Evolutionary conservation across 1,140 invertebrate genomes (phyloP).

Genomic region (Tetraneura akinire): DNA sequence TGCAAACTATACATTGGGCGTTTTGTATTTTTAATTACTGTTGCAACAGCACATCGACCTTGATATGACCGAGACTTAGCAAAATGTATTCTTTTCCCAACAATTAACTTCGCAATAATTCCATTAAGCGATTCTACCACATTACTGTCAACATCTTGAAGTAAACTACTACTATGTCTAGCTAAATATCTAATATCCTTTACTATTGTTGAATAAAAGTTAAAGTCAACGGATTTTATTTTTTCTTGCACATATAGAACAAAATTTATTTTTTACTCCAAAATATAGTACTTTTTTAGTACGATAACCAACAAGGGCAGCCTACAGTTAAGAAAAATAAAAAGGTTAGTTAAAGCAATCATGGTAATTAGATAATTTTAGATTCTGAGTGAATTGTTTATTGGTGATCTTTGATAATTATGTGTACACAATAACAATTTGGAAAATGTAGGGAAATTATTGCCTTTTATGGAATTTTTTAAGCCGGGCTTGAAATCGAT

Average conservation of each 20-base stretch:
- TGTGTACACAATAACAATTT: too few relatives aligned
- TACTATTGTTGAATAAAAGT: not conserved
- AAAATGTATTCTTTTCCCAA: conserved; percentile 9
- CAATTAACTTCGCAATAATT: conserved; percentile 4
- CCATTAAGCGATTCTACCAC: not conserved
- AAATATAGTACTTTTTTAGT: conserved; percentile 57
- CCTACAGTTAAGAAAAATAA: too few relatives aligned
- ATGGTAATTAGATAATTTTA: too few relatives aligned
- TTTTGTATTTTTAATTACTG: conserved; percentile 14
- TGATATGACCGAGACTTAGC: not conserved
- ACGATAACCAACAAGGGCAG: conserved; percentile 49
- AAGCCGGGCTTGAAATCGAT: too few relatives aligned
- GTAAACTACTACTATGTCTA: not conserved
- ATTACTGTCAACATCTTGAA: not conserved
- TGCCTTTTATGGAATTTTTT: too few relatives aligned
- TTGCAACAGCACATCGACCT: not conserved
- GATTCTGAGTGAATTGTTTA: too few relatives aligned
- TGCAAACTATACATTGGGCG: not conserved
- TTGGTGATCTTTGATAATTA: too few relatives aligned
- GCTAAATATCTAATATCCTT: not conserved
- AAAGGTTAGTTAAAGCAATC: too few relatives aligned
- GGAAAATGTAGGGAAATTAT: too few relatives aligned
- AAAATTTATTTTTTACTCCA: conserved; percentile 50
- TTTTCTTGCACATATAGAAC: not conserved
- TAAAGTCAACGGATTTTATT: not conserved